phyloP scores from a whole-genome alignment of 2,888 invertebrate genomes.

The Yponomeuta plumbellus region DNA sequence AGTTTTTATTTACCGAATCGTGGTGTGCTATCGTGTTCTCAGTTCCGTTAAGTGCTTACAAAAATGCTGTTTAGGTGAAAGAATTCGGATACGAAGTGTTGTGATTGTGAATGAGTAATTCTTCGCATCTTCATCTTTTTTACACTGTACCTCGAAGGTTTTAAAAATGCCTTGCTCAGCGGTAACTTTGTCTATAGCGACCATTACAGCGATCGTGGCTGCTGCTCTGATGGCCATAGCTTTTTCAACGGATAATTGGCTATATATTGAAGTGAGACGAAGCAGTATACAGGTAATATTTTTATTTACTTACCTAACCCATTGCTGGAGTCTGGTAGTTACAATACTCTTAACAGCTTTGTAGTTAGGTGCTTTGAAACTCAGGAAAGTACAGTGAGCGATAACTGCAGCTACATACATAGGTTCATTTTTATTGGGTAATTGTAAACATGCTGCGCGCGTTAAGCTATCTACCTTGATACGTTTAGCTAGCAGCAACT shows the following conservation, averaged over 20 bases:
- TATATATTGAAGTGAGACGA: slow-evolving; percentile 94
- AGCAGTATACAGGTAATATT: slow-evolving; percentile 87
- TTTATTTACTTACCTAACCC: neutral
- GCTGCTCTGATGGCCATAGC: slow-evolving; percentile 95
- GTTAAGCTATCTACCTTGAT: too few species aligned
- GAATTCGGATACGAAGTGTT: slow-evolving; percentile 54
- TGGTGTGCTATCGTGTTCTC: slow-evolving; percentile 71
- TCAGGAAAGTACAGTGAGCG: too few species aligned
- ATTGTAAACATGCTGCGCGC: too few species aligned
- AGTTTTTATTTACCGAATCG: slow-evolving; percentile 59
- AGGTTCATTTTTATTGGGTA: too few species aligned
- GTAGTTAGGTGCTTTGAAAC: neutral
- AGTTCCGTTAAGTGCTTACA: slow-evolving; percentile 65
- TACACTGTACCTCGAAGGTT: slow-evolving; percentile 49
- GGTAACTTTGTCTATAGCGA: slow-evolving; percentile 95
- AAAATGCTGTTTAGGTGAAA: slow-evolving; percentile 74
- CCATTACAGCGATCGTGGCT: slow-evolving; percentile 96
- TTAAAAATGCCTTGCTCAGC: slow-evolving; percentile 94
- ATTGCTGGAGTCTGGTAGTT: neutral
- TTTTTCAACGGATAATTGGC: slow-evolving; percentile 98
- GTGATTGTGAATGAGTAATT: slow-evolving; percentile 67
- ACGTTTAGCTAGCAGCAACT: too few species aligned
- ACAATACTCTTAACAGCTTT: neutral
- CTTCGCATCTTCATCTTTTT: slow-evolving; percentile 44
- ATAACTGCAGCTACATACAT: too few species aligned